Evolutionary conservation across 2,113 vertebrate species (phyloP), one percentile per base, ranked within the genome.

Genomic region (Dasyprocta punctata): DNA sequence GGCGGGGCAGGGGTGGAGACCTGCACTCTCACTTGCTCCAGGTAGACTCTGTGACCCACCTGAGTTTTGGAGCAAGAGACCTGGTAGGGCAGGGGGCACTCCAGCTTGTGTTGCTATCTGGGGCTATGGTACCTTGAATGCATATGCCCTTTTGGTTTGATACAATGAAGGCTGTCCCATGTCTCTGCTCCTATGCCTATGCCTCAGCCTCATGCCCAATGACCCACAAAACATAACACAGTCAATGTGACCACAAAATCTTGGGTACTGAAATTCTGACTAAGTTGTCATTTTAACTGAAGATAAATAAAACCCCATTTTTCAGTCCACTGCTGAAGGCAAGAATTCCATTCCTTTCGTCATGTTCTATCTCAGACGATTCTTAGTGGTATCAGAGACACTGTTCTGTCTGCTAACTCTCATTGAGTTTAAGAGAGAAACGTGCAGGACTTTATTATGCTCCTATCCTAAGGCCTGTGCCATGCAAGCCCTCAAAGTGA

Each of bases 1-100:
- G 97, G 96, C 98, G 97, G 98, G 97, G 96, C 98, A 95, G 98
- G 95, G 94, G 49, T 56, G 97, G 93, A 98, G 97, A 94, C 94
- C 67, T 60, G 26, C 2, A 8, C 22, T 73, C 38, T 52, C 44
- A 49, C 10, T 69, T 69, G 63, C 60, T 92, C 36, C 49, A 16
- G 54, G 65, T 49, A 26, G 30, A 22, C 30, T 41, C 6, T 22
- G 26, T 44, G 61, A 60, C 52, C 8, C 41, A 10, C n/a, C 67
- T 77, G 94, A 75, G 14, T 73, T 85, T 58, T 63, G 67, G 75
- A 77, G 84, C 11, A 36, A 2, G 14, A 5, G 44, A 4, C 12
- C 16, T 52, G 38, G 54, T 33, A 75, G n/a, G 49, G 6, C 3
- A 78, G 30, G 26, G 22, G 49, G 36, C 19, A 33, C 9, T 60